Conservation (phyloP, 1,140 invertebrate genomes). For the Apis laboriosa region DNA sequence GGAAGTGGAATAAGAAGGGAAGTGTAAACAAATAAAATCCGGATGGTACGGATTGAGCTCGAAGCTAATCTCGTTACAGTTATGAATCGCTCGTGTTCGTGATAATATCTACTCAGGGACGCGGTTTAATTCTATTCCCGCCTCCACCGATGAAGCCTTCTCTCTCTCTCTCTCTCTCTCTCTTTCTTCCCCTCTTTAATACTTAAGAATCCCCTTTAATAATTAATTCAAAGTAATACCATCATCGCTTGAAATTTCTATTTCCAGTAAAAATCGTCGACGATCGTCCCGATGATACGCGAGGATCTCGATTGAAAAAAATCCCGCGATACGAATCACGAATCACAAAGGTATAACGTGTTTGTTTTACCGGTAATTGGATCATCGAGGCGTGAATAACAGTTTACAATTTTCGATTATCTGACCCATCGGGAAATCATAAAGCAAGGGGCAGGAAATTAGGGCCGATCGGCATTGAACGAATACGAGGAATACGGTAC, state of each 20-base stretch:
- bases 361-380: constrained; percentile 42
- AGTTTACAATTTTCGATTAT: constrained; percentile 14
- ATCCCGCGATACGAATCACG: background rate
- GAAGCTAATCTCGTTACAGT: constrained; percentile 66
- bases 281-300: too few species aligned
- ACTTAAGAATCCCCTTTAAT: background rate
- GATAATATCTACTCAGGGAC: constrained; percentile 64
- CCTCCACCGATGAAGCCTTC: constrained; percentile 33
- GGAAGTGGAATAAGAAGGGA: constrained; percentile 51
- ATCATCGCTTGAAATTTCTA: background rate
- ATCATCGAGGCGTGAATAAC: constrained; percentile 6
- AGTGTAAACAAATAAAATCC: constrained; percentile 68
- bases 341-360: constrained; percentile 16
- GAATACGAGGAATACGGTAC: background rate
- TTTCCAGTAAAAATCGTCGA: background rate
- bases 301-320: constrained; percentile 8
- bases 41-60: constrained; percentile 48
- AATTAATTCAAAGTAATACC: background rate
- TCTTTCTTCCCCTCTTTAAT: background rate
- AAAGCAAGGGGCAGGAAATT: constrained; percentile 5
- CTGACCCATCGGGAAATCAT: constrained; percentile 38
- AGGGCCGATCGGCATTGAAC: background rate
- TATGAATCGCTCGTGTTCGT: constrained; percentile 64
- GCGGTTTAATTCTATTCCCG: constrained; percentile 63
- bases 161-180: background rate